Percentiles rank a stretch among this genome's conserved stretches.
Conservation (phyloP, 1,140 invertebrate genomes). For the Lepidurus packardi region DNA sequence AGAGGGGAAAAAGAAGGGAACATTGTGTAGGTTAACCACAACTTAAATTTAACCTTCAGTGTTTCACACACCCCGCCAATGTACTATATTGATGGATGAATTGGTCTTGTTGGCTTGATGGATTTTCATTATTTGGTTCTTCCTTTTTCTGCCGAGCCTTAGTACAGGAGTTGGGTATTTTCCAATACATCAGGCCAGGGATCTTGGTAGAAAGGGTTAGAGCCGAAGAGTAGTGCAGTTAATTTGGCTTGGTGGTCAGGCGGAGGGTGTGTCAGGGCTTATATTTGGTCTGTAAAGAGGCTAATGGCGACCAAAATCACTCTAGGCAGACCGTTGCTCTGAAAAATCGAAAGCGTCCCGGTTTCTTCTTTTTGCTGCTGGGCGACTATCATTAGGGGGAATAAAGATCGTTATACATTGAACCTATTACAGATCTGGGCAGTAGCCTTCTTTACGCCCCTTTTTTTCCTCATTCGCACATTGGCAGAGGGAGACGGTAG, state of each 20-base stretch:
- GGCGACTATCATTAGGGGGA: neutral
- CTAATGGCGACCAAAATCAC: neutral
- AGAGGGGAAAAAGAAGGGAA: neutral
- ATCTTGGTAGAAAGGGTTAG: conserved; percentile 2
- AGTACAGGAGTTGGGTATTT: conserved; percentile 1
- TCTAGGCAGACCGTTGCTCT: neutral
- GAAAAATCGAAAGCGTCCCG: neutral
- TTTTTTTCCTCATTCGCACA: too few relatives aligned
- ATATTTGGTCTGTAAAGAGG: conserved; percentile 13
- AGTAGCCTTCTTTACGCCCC: neutral
- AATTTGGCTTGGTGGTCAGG: neutral
- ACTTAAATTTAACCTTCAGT: neutral
- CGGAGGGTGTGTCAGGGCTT: neutral
- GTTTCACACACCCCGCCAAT: neutral
- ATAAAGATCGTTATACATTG: neutral
- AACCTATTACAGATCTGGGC: neutral
- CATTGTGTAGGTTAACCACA: neutral
- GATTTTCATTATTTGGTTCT: neutral
- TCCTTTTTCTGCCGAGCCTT: neutral
- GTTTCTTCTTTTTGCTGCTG: neutral
- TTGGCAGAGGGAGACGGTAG: too few relatives aligned
- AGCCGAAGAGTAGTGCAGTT: neutral
- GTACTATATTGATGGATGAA: neutral
- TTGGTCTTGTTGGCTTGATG: neutral
- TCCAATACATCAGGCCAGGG: neutral